phyloP scores from a whole-genome alignment of 2,888 invertebrate genomes.

The Mesoligia furuncula region DNA sequence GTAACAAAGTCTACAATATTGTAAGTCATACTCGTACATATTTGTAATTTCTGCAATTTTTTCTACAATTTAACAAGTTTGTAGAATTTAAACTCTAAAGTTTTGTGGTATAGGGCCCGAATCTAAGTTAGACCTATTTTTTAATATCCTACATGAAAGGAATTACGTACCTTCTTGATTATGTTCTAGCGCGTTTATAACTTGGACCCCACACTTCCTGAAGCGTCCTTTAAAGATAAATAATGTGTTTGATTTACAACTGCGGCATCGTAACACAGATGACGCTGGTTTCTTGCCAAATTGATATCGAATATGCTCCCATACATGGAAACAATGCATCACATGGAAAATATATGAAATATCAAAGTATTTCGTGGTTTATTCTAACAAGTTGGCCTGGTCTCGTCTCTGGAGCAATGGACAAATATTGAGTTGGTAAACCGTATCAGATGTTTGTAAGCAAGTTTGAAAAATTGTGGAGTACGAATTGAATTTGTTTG shows the following conservation, averaged over 20 bases:
- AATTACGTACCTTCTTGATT: background rate
- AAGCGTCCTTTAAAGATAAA: constrained; percentile 68
- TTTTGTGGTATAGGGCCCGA: background rate
- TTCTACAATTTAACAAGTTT: background rate
- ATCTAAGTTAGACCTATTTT: background rate
- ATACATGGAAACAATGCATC: constrained; percentile 62
- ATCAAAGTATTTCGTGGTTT: constrained; percentile 20
- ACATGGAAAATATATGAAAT: constrained; percentile 43
- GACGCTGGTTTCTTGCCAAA: constrained; percentile 68
- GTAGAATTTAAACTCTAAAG: background rate
- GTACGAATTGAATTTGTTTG: constrained; percentile 17
- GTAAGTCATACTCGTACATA: background rate
- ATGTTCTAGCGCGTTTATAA: constrained; percentile 1
- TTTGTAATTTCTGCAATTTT: background rate
- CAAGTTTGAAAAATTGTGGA: constrained; percentile 24
- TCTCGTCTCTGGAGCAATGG: constrained; percentile 43
- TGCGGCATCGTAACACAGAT: constrained; percentile 63
- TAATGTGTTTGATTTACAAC: constrained; percentile 70
- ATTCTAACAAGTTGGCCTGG: constrained; percentile 21
- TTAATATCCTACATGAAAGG: background rate
- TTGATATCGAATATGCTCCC: constrained; percentile 69
- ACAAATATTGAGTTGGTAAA: constrained; percentile 40
- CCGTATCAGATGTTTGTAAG: constrained; percentile 14
- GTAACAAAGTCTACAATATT: background rate
- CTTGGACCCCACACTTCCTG: constrained; percentile 49